phyloP scores from a whole-genome alignment of 2,113 vertebrate genomes.

The Chamaetylas fuelleborni region DNA sequence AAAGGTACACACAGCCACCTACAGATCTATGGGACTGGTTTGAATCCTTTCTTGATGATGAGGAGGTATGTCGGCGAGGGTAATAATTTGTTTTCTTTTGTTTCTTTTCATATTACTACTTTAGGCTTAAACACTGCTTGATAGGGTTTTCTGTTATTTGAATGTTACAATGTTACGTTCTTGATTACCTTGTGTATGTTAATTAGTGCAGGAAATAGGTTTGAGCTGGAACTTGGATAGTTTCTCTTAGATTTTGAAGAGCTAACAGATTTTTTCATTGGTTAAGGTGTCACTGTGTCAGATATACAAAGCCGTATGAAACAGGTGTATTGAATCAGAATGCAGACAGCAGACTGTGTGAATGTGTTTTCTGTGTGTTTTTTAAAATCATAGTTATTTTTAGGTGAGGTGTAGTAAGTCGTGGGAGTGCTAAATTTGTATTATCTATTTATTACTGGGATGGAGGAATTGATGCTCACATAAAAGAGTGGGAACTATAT shows the following conservation, averaged over 20 bases:
- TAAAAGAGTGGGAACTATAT: background rate
- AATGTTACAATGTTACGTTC: background rate
- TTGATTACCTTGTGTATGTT: background rate
- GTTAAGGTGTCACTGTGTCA: background rate
- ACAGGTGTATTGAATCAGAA: background rate
- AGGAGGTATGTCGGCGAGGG: slow-evolving; percentile 99
- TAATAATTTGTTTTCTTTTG: slow-evolving; percentile 86
- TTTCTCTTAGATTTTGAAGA: background rate
- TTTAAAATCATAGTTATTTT: background rate
- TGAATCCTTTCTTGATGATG: slow-evolving; percentile 98
- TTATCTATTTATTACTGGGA: background rate
- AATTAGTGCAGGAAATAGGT: background rate
- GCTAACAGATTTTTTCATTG: background rate
- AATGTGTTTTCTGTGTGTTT: background rate
- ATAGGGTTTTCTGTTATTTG: background rate
- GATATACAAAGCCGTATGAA: background rate
- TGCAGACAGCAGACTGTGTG: background rate
- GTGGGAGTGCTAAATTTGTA: background rate
- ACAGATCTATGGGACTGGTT: slow-evolving; percentile 97
- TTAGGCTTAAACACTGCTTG: background rate
- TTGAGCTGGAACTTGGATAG: background rate
- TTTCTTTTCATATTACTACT: slow-evolving; percentile 53
- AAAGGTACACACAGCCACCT: slow-evolving; percentile 97
- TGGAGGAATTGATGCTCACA: background rate
- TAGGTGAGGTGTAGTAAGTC: background rate